Percentiles rank a stretch among this genome's conserved stretches.
phyloP scores from a whole-genome alignment of 2,888 invertebrate genomes.

The Drosophila eohydei region DNA sequence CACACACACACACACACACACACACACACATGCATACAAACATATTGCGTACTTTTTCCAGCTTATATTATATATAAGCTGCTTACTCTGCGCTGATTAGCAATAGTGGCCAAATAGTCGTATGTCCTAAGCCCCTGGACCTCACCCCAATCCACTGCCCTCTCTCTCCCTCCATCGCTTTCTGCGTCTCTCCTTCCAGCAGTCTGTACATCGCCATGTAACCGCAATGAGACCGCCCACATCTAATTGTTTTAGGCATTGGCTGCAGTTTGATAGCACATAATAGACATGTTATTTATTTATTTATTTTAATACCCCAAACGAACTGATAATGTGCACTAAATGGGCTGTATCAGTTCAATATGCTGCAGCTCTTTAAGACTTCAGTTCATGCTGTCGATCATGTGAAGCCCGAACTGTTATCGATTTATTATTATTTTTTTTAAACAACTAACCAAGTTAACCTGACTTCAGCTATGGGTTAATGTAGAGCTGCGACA shows the following conservation, averaged over 20 bases:
- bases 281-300: constrained; percentile 67
- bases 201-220: not conserved
- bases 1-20: constrained; percentile 6
- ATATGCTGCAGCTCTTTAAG: not conserved
- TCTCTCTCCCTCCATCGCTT: not conserved
- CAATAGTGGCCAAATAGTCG: constrained; percentile 44
- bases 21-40: constrained; percentile 4
- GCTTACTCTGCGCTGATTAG: constrained; percentile 56
- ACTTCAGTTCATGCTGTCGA: not conserved
- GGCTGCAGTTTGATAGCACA: constrained; percentile 66
- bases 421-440: not conserved
- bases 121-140: not conserved
- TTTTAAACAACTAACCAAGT: no score
- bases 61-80: constrained; percentile 41
- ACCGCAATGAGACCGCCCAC: constrained; percentile 16
- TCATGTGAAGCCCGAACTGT: not conserved
- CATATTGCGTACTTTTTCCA: constrained; percentile 65
- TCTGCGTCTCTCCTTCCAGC: not conserved
- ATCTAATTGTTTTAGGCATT: constrained; percentile 57
- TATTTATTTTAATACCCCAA: constrained; percentile 22
- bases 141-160: not conserved
- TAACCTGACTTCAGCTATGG: no score
- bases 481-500: no score
- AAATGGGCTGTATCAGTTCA: not conserved
- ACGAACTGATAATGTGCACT: not conserved